Conservation (phyloP, 2,797 vertebrate genomes). For the Mus caroli region DNA sequence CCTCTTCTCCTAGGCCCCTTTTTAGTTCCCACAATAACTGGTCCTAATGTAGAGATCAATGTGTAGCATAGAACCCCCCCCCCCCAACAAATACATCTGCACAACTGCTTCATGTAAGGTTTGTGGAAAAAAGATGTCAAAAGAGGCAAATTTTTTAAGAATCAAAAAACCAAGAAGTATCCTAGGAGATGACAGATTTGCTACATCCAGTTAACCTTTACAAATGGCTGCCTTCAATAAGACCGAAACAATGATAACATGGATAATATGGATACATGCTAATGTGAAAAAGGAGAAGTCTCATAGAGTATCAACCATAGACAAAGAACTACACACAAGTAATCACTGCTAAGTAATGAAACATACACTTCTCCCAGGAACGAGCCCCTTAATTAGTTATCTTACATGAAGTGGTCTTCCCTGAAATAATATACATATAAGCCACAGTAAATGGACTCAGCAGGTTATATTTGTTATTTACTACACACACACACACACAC, state of each 20-base stretch:
- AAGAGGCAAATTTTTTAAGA: background rate
- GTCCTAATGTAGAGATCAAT: background rate
- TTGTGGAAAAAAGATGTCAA: background rate
- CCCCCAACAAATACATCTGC: background rate
- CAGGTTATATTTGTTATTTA: background rate
- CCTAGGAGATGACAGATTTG: background rate
- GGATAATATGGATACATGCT: background rate
- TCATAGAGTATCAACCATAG: background rate
- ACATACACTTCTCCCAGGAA: no score
- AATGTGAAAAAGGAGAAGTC: background rate
- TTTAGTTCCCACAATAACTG: no score
- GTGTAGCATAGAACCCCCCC: background rate
- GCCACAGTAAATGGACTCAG: background rate
- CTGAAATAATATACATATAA: background rate
- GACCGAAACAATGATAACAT: background rate
- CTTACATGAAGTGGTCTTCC: rapidly evolving
- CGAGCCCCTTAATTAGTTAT: background rate
- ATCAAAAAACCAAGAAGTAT: background rate
- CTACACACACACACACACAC: slow-evolving; percentile 15
- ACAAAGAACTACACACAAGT: background rate
- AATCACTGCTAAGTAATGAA: background rate
- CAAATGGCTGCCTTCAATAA: background rate
- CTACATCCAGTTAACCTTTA: background rate
- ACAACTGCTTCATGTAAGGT: background rate
- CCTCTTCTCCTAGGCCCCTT: no score